phyloP scores from a whole-genome alignment of 1,140 invertebrate genomes.

The Ceratitis capitata region DNA sequence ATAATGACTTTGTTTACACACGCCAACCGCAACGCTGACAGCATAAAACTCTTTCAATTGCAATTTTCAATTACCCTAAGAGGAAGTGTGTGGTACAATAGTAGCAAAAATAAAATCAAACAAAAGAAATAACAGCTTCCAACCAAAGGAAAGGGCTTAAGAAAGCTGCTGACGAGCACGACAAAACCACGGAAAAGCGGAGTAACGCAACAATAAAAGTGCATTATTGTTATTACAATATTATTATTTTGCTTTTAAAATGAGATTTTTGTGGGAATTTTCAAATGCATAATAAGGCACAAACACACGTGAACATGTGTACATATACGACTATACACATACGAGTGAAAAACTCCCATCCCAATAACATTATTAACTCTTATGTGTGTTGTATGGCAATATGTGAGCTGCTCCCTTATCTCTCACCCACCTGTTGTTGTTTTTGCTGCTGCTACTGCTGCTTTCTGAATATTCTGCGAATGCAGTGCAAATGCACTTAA shows the following conservation, averaged over 20 bases:
- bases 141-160: not conserved
- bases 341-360: too few relatives aligned
- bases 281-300: not conserved
- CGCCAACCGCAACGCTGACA: not conserved
- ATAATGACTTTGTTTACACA: constrained; percentile 26
- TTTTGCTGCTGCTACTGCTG: not conserved
- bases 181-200: not conserved
- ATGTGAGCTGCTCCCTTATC: not conserved
- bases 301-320: not conserved
- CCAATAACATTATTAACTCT: not conserved
- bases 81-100: not conserved
- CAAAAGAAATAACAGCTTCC: not conserved
- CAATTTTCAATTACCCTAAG: constrained; percentile 16
- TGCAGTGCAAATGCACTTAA: constrained; percentile 30
- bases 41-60: not conserved
- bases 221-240: constrained; percentile 25
- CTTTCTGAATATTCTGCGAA: not conserved
- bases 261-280: not conserved
- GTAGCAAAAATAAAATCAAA: not conserved
- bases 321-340: too few relatives aligned
- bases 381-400: not conserved
- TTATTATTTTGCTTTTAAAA: constrained; percentile 11
- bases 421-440: not conserved
- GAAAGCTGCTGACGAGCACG: not conserved
- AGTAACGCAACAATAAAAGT: not conserved